phyloP scores from a whole-genome alignment of 1,140 invertebrate species.

The Camponotus pennsylvanicus region DNA sequence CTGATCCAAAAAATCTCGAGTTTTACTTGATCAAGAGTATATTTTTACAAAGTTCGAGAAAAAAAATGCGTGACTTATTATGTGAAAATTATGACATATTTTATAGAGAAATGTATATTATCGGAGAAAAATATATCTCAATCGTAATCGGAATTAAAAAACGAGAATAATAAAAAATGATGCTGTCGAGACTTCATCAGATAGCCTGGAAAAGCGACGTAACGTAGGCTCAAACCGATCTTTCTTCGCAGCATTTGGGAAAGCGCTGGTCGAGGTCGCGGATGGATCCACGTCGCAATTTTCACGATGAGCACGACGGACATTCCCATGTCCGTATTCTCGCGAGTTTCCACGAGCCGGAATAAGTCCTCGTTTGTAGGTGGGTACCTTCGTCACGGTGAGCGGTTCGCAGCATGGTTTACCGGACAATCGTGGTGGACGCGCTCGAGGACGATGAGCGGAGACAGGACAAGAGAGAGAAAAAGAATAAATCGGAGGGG shows the following conservation, averaged over 20 bases:
- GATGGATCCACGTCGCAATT: constrained; percentile 26
- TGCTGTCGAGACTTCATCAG: no score
- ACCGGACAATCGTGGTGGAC: constrained; percentile 79
- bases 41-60: background rate
- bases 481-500: constrained; percentile 26
- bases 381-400: constrained; percentile 82
- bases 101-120: background rate
- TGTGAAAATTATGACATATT: background rate
- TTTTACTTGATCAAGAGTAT: background rate
- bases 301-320: constrained; percentile 33
- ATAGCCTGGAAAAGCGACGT: background rate
- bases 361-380: constrained; percentile 79
- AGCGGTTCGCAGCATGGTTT: constrained; percentile 80
- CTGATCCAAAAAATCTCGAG: background rate
- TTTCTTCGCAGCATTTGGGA: constrained; percentile 5
- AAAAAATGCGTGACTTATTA: background rate
- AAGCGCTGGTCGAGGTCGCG: background rate
- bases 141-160: background rate
- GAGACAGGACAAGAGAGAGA: constrained; percentile 68
- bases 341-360: constrained; percentile 74
- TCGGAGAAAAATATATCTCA: background rate
- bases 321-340: constrained; percentile 79
- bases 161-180: background rate
- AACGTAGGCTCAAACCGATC: constrained; percentile 1
- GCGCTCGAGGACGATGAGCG: constrained; percentile 78